Conservation (phyloP, 1,140 invertebrate genomes). For the Mactra quadrangularis region DNA sequence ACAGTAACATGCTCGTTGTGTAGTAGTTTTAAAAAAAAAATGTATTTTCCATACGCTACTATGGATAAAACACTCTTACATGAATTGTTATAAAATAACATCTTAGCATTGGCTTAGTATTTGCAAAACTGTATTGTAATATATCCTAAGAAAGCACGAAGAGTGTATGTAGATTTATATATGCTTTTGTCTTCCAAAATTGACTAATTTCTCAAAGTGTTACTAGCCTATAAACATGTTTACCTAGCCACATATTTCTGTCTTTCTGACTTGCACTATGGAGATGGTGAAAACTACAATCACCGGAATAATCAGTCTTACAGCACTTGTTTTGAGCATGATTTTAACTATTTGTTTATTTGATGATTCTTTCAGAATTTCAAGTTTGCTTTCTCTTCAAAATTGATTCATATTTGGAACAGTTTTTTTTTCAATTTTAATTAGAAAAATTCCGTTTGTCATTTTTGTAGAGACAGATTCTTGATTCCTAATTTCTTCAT, state of each 20-base stretch:
- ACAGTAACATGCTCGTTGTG: neutral
- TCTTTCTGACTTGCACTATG: neutral
- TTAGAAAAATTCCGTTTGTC: too few species aligned
- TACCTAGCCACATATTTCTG: conserved; percentile 26
- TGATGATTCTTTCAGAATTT: neutral
- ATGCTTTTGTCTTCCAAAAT: conserved; percentile 9
- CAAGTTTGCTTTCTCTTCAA: conserved; percentile 5
- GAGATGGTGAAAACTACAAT: neutral
- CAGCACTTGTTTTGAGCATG: conserved; percentile 38
- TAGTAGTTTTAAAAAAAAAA: neutral
- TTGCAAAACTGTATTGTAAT: conserved; percentile 27
- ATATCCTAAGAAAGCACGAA: conserved; percentile 30
- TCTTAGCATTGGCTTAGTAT: conserved; percentile 39
- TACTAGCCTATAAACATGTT: conserved; percentile 14
- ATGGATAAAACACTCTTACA: too few species aligned
- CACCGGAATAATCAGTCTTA: conserved; percentile 13
- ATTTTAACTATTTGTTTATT: neutral
- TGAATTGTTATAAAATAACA: neutral
- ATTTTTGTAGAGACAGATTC: too few species aligned
- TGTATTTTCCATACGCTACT: conserved; percentile 11
- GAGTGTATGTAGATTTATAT: conserved; percentile 19
- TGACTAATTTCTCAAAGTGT: conserved; percentile 22
- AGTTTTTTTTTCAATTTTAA: too few species aligned
- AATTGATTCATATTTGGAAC: neutral
- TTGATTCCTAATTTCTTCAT: too few species aligned